Evolutionary conservation across 2,113 vertebrate species (phyloP).

Genomic region (Oryzias javanicus): DNA sequence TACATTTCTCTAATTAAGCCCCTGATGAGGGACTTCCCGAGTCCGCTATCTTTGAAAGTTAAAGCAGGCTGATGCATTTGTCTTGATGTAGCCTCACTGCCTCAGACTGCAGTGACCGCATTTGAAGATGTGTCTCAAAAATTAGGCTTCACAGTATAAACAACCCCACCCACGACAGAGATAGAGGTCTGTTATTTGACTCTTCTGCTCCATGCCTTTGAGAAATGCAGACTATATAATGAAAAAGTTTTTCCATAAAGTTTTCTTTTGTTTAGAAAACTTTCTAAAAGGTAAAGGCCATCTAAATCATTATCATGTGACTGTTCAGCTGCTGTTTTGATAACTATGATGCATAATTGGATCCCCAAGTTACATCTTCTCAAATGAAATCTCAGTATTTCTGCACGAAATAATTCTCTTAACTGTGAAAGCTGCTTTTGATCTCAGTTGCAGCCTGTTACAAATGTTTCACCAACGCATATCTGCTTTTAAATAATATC

Average conservation of each 20-base stretch:
- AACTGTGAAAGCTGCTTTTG: not conserved
- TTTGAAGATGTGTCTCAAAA: slow-evolving; percentile 40
- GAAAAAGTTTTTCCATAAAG: too few relatives aligned
- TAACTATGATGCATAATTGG: slow-evolving; percentile 6
- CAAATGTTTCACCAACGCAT: slow-evolving; percentile 24
- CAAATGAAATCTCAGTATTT: not conserved
- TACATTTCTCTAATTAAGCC: slow-evolving; percentile 53
- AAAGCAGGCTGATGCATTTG: slow-evolving; percentile 17
- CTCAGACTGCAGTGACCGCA: slow-evolving; percentile 24
- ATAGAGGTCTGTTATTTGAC: too few relatives aligned
- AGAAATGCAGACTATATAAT: too few relatives aligned
- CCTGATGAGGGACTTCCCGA: slow-evolving; percentile 42
- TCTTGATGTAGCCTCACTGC: slow-evolving; percentile 16
- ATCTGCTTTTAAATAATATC: slow-evolving; percentile 38
- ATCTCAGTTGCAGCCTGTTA: slow-evolving; percentile 15
- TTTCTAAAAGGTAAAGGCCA: not conserved
- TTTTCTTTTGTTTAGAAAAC: not conserved
- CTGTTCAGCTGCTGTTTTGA: not conserved
- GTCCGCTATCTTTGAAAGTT: slow-evolving; percentile 24
- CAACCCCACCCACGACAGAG: too few relatives aligned
- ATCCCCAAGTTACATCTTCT: not conserved
- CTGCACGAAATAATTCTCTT: slow-evolving; percentile 8
- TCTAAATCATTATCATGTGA: not conserved
- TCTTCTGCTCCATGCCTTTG: too few relatives aligned
- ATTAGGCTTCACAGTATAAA: too few relatives aligned